Evolutionary conservation across 2,797 vertebrate species (phyloP).

Genomic region (Cottoperca gobio): DNA sequence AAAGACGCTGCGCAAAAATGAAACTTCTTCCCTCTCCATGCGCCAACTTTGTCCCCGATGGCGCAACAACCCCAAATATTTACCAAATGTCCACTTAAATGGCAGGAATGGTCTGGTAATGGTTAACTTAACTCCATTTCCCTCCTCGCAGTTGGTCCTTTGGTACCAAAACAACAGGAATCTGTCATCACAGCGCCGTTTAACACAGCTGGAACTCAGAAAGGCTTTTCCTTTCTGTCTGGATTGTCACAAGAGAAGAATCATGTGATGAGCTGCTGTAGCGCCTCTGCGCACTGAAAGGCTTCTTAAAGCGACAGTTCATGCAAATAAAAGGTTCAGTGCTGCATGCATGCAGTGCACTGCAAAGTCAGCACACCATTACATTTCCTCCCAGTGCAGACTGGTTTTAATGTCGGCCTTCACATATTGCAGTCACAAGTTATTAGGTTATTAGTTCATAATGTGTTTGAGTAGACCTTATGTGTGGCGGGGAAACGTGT

Average conservation of each 20-base stretch:
- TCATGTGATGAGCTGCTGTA: constrained; percentile 87
- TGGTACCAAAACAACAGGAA: constrained; percentile 15
- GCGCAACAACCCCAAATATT: constrained; percentile 57
- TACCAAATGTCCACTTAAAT: constrained; percentile 21
- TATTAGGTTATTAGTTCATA: not conserved
- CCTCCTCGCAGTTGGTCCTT: constrained; percentile 38
- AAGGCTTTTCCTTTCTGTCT: constrained; percentile 74
- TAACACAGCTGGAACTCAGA: constrained; percentile 75
- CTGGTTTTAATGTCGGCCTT: not conserved
- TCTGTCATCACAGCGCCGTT: constrained; percentile 34
- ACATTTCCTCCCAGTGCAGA: not conserved
- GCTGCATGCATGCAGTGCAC: constrained; percentile 18
- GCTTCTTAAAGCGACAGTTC: constrained; percentile 82
- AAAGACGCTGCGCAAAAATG: constrained; percentile 75
- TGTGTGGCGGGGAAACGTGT: not conserved
- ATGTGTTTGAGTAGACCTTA: not conserved
- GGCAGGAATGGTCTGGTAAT: constrained; percentile 36
- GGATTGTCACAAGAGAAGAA: constrained; percentile 90
- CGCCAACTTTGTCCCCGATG: constrained; percentile 81
- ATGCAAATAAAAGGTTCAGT: constrained; percentile 10
- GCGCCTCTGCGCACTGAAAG: constrained; percentile 69
- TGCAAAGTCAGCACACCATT: constrained; percentile 10
- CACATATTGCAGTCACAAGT: not conserved
- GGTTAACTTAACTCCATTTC: constrained; percentile 75
- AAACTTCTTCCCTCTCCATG: constrained; percentile 85